Percentiles rank a stretch among this genome's conserved stretches.
Conservation (phyloP, 2,113 vertebrate genomes). For the Rhegmatorhina hoffmannsi region DNA sequence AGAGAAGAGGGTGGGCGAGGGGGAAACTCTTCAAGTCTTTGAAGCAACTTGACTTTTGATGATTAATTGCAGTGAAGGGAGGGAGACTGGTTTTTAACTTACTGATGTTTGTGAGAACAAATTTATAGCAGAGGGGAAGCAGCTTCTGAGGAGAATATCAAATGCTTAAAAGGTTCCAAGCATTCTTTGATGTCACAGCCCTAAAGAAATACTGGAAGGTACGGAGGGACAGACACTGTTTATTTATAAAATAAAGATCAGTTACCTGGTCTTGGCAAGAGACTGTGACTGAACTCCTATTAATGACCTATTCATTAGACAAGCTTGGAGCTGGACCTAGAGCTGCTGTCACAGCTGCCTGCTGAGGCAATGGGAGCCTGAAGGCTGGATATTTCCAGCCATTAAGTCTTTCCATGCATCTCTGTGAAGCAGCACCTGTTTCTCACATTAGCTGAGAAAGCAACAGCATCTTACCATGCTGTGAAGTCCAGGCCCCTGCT, state of each 20-base stretch:
- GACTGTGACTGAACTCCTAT: slow-evolving; percentile 16
- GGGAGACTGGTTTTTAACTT: slow-evolving; percentile 63
- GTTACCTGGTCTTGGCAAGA: slow-evolving; percentile 66
- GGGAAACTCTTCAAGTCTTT: slow-evolving; percentile 46
- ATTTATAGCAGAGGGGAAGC: slow-evolving; percentile 58
- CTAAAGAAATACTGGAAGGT: slow-evolving; percentile 33
- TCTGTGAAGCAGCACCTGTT: slow-evolving; percentile 1
- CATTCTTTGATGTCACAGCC: slow-evolving; percentile 55
- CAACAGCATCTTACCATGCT: not conserved
- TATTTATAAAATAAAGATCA: slow-evolving; percentile 74
- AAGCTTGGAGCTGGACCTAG: slow-evolving; percentile 15
- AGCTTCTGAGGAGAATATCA: slow-evolving; percentile 38
- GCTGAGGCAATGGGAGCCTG: not conserved
- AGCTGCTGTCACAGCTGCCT: not conserved
- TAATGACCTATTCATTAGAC: slow-evolving; percentile 55
- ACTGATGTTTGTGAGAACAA: slow-evolving; percentile 70
- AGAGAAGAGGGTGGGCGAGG: slow-evolving; percentile 17
- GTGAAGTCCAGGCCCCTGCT: not conserved
- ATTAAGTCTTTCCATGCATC: not conserved
- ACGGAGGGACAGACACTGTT: slow-evolving; percentile 23
- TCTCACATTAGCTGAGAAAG: not conserved
- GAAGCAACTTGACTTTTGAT: slow-evolving; percentile 63
- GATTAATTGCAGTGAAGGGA: slow-evolving; percentile 58
- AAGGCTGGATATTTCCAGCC: slow-evolving; percentile 1
- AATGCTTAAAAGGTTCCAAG: slow-evolving; percentile 38